These are phyloP conservation scores for Chiloscyllium plagiosum DNA, from an alignment of 2,113 vertebrate genomes.

Conservation along the genomic window DNA sequence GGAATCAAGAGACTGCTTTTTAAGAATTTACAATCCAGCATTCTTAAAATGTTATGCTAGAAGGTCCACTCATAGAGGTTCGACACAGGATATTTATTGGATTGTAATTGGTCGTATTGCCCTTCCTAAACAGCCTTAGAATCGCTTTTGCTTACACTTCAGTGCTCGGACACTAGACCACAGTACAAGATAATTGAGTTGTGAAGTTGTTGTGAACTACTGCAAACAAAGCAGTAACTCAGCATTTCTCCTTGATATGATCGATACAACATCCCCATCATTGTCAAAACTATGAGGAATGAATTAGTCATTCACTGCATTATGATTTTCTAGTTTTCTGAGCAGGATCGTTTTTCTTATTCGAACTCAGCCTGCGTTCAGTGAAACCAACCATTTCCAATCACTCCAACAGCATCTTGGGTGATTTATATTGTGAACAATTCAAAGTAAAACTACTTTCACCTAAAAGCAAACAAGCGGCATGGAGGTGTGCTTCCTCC, in stretches of 20 bases:
- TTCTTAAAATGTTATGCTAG: neutral
- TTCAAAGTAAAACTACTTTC: neutral
- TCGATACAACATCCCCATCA: neutral
- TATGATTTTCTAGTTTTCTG: conserved; percentile 9
- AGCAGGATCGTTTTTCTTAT: conserved; percentile 27
- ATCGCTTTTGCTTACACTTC: neutral
- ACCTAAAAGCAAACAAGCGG: neutral
- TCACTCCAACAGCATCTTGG: neutral
- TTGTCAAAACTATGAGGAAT: conserved; percentile 16
- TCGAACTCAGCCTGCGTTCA: neutral
- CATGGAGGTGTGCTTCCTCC: neutral
- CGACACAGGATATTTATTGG: neutral
- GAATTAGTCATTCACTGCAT: conserved; percentile 25
- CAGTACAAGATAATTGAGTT: neutral
- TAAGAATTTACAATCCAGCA: neutral
- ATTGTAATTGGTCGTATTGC: neutral
- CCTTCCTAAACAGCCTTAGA: neutral
- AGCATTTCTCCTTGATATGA: conserved; percentile 23
- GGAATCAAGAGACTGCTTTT: neutral
- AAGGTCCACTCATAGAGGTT: neutral
- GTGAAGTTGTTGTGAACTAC: neutral
- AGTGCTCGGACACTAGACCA: neutral
- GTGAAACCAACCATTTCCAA: conserved; percentile 1
- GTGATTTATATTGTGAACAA: neutral
- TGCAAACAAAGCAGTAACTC: neutral